These are phyloP conservation scores for Smithornis capensis DNA, from an alignment of 2,113 vertebrate genomes.

Conservation along the genomic window DNA sequence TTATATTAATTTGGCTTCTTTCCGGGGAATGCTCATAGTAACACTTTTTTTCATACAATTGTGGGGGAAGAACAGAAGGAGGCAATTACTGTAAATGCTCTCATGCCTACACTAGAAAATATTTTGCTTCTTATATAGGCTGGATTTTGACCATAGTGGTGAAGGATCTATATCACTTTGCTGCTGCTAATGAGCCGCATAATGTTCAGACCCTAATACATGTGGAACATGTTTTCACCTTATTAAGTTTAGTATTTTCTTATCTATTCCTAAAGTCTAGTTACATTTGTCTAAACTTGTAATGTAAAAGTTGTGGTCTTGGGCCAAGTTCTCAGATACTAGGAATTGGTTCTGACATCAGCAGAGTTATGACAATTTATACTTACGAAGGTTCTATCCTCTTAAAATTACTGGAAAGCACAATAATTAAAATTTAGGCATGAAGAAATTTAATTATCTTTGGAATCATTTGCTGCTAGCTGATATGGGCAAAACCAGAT, in stretches of 20 bases:
- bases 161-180: neutral
- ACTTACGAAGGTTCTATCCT: neutral
- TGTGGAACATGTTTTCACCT: neutral
- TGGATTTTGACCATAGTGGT: neutral
- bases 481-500: neutral
- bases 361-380: neutral
- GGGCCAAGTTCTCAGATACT: neutral
- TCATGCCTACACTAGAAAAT: neutral
- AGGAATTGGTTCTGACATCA: neutral
- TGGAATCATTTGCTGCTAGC: neutral
- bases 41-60: neutral
- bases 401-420: neutral
- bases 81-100: neutral
- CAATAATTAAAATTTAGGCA: constrained; percentile 1
- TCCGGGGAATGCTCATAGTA: neutral
- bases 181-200: neutral
- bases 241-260: neutral
- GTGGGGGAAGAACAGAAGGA: neutral
- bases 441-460: neutral
- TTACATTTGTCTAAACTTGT: neutral
- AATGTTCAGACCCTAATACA: neutral
- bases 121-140: neutral
- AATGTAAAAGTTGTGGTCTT: neutral
- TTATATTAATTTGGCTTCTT: neutral
- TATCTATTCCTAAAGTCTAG: neutral